Conservation (phyloP, 1,140 invertebrate genomes). For the Drosophila pruinosa region DNA sequence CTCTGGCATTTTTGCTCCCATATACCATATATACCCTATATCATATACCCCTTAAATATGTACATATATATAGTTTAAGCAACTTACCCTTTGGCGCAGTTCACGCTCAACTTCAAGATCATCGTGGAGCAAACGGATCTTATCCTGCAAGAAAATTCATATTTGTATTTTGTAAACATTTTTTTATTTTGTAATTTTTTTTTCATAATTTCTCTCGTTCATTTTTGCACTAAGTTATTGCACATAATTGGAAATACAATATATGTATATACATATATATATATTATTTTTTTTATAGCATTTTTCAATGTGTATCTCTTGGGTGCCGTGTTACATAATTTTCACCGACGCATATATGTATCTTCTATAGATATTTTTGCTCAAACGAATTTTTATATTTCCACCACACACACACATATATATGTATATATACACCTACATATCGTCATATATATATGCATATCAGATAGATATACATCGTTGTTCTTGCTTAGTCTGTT, state of each 20-base stretch:
- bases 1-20: background rate
- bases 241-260: conserved; percentile 17
- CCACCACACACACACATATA: conserved; percentile 39
- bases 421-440: conserved; percentile 13
- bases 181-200: conserved; percentile 39
- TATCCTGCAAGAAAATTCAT: conserved; percentile 91
- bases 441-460: conserved; percentile 22
- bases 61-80: background rate
- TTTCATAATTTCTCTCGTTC: conserved; percentile 10
- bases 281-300: conserved; percentile 39
- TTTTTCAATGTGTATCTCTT: conserved; percentile 28
- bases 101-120: conserved; percentile 98
- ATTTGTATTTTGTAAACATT: conserved; percentile 40
- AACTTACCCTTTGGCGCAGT: conserved; percentile 96
- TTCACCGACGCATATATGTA: conserved; percentile 38
- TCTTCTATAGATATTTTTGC: conserved; percentile 64
- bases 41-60: background rate
- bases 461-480: conserved; percentile 24
- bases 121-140: conserved; percentile 98
- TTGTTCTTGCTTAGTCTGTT: conserved; percentile 43
- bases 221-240: conserved; percentile 51
- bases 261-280: conserved; percentile 32
- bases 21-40: background rate
- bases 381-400: conserved; percentile 74
- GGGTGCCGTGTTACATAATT: conserved; percentile 47